Evolutionary conservation across 2,797 vertebrate genomes (phyloP).

Genomic region (Coilia nasus): DNA sequence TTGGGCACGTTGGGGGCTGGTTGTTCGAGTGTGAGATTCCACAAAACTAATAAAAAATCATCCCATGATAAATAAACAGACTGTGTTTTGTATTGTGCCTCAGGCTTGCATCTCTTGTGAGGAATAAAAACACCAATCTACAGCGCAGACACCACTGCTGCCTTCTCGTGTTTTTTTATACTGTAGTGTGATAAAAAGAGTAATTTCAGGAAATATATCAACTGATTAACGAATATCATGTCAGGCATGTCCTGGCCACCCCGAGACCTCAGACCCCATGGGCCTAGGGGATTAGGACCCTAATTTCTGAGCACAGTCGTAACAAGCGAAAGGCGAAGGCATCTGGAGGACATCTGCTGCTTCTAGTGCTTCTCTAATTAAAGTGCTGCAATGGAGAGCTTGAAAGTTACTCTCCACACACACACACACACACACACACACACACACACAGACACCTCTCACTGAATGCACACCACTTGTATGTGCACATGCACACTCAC

Average conservation of each 20-base stretch:
- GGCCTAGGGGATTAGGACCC: conserved; percentile 35
- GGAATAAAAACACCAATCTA: conserved; percentile 18
- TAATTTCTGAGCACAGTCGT: conserved; percentile 30
- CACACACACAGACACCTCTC: too few relatives aligned
- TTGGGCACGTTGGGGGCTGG: too few relatives aligned
- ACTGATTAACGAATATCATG: not conserved
- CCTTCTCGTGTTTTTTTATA: not conserved
- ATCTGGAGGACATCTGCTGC: conserved; percentile 23
- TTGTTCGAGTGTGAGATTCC: not conserved
- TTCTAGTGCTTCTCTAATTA: conserved; percentile 32
- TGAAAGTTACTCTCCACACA: not conserved
- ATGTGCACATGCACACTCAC: not conserved
- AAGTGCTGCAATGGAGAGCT: not conserved
- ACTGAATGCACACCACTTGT: too few relatives aligned
- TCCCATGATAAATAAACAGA: conserved; percentile 30
- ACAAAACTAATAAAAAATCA: not conserved
- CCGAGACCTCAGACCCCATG: not conserved
- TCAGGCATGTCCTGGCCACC: conserved; percentile 21
- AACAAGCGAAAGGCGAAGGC: conserved; percentile 15
- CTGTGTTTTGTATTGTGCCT: not conserved
- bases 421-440: too few relatives aligned
- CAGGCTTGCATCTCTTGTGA: conserved; percentile 35
- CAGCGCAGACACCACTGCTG: not conserved
- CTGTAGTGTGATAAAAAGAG: not conserved
- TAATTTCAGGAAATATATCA: conserved; percentile 18